phyloP scores from a whole-genome alignment of 2,888 invertebrate species.

The Himalopsyche kuldschensis region DNA sequence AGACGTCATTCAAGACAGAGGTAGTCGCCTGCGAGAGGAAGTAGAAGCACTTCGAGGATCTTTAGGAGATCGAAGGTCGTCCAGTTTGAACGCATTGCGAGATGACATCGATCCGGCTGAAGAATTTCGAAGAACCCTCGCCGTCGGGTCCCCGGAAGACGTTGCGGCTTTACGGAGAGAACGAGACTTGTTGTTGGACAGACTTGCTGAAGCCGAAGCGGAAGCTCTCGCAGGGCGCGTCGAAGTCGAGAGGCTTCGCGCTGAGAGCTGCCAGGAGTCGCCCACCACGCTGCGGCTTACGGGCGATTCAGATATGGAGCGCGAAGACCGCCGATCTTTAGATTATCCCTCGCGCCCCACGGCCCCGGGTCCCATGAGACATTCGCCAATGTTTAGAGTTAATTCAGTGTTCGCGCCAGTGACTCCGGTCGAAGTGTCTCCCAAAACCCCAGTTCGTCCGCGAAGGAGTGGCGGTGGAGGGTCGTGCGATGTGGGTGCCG shows the following conservation, averaged over 20 bases:
- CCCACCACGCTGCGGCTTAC: constrained; percentile 51
- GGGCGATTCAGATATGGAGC: constrained; percentile 40
- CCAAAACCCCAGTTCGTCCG: constrained; percentile 20
- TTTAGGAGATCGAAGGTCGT: constrained; percentile 47
- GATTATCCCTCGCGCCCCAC: constrained; percentile 38
- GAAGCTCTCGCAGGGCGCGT: constrained; percentile 69
- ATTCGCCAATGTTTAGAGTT: constrained; percentile 41
- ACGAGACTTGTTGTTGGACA: constrained; percentile 73
- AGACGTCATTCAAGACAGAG: constrained; percentile 82
- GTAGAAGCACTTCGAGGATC: constrained; percentile 67
- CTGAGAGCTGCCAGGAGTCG: constrained; percentile 61
- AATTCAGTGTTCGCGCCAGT: constrained; percentile 41
- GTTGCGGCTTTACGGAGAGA: constrained; percentile 69
- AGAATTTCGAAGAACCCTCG: constrained; percentile 59
- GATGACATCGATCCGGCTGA: constrained; percentile 45
- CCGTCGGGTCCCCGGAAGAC: constrained; percentile 63
- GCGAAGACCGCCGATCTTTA: constrained; percentile 41
- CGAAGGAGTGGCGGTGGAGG: constrained; percentile 41
- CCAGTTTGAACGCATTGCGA: constrained; percentile 46
- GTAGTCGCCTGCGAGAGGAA: constrained; percentile 70
- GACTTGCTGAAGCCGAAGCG: constrained; percentile 76
- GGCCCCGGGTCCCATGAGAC: constrained; percentile 46
- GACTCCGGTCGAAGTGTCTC: constrained; percentile 20
- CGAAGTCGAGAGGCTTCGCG: constrained; percentile 66
- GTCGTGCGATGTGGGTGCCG: constrained; percentile 16